Conservation (phyloP, 2,797 vertebrate species). For the Tenualosa thibaudeaui region DNA sequence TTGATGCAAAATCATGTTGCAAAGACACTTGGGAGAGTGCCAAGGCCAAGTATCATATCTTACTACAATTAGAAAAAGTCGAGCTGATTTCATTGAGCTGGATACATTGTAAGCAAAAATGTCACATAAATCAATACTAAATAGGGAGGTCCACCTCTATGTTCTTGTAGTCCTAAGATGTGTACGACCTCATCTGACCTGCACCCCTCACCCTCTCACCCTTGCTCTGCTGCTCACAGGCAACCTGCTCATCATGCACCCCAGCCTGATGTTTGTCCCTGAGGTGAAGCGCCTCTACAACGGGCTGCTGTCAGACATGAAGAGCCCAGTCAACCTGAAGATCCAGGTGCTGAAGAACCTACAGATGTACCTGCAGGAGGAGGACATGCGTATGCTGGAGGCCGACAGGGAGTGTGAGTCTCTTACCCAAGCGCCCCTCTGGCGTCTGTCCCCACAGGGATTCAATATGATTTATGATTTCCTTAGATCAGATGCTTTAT, state of each 20-base stretch:
- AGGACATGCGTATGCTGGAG: slow-evolving; percentile 96
- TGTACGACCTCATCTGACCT: background rate
- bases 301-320: slow-evolving; percentile 87
- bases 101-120: no score
- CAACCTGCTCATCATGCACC: slow-evolving; percentile 96
- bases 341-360: slow-evolving; percentile 98
- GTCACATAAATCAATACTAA: no score
- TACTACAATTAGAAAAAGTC: no score
- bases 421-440: background rate
- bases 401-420: slow-evolving; percentile 94
- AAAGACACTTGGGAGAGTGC: no score
- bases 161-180: no score
- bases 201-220: background rate
- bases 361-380: slow-evolving; percentile 96
- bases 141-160: no score
- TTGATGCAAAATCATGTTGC: background rate
- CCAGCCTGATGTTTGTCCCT: slow-evolving; percentile 95
- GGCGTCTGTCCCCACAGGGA: background rate
- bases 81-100: no score
- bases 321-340: slow-evolving; percentile 92
- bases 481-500: background rate
- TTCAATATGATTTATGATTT: background rate
- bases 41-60: no score
- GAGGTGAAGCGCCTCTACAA: slow-evolving; percentile 96
- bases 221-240: slow-evolving; percentile 67